phyloP scores from a whole-genome alignment of 2,113 vertebrate genomes.

The Hippolais icterina region DNA sequence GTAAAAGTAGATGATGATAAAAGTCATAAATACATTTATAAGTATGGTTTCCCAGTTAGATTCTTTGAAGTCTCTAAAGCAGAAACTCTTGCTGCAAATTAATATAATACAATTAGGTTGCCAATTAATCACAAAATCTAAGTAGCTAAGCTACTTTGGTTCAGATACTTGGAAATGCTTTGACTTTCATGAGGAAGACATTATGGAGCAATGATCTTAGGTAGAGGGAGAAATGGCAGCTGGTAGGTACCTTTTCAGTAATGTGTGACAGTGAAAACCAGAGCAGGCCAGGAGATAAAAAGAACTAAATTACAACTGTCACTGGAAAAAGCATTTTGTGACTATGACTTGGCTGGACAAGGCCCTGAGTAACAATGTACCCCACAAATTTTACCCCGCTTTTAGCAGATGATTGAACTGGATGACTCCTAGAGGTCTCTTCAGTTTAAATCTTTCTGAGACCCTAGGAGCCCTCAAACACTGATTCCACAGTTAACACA shows the following conservation, averaged over 20 bases:
- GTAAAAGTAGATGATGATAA: background rate
- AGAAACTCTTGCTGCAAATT: background rate
- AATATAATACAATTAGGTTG: background rate
- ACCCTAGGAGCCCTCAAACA: background rate
- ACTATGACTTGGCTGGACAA: background rate
- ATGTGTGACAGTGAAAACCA: background rate
- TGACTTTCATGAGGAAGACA: background rate
- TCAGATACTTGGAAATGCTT: background rate
- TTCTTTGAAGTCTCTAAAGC: background rate
- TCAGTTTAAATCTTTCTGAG: background rate
- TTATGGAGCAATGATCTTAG: background rate
- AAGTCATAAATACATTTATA: background rate
- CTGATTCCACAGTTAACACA: background rate
- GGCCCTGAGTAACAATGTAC: background rate
- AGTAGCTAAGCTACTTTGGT: background rate
- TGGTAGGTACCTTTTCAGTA: background rate
- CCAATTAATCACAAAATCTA: background rate
- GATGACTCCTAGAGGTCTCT: background rate
- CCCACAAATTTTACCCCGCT: background rate
- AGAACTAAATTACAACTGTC: accelerated
- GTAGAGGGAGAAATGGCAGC: background rate
- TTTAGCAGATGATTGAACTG: background rate
- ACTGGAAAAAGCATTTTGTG: background rate
- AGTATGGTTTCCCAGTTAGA: background rate
- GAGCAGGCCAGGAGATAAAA: background rate